Percentiles rank a stretch among this genome's conserved stretches.
phyloP scores from a whole-genome alignment of 1,140 invertebrate species.

The Drosophila gunungcola region DNA sequence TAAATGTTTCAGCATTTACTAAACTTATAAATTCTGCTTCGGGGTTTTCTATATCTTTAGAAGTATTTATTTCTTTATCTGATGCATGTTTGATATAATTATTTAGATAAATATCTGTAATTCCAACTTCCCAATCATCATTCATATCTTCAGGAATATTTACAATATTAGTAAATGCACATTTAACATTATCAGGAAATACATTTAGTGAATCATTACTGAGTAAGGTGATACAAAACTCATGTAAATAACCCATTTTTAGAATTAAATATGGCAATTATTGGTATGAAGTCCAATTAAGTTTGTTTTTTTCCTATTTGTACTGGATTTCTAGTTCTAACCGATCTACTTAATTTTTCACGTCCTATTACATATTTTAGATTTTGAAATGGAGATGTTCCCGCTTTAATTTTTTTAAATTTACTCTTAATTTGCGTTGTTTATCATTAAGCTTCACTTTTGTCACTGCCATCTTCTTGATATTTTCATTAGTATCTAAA shows the following conservation, averaged over 20 bases:
- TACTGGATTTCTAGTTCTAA: not conserved
- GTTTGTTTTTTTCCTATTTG: not conserved
- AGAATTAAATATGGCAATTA: not conserved
- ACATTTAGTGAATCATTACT: constrained; percentile 2
- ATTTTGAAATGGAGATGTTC: not conserved
- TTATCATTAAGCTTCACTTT: not conserved
- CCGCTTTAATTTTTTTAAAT: not conserved
- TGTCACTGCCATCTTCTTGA: not conserved
- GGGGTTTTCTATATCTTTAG: not conserved
- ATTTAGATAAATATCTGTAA: not conserved
- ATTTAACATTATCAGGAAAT: too few species aligned
- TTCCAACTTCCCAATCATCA: not conserved
- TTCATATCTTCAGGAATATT: too few species aligned
- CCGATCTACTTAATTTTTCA: not conserved
- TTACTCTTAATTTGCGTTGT: not conserved
- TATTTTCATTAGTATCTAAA: not conserved
- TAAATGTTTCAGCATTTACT: not conserved
- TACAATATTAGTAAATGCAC: too few species aligned
- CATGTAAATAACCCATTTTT: not conserved
- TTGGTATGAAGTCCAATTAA: not conserved
- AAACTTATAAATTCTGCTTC: not conserved
- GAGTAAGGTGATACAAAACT: not conserved
- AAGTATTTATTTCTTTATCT: not conserved
- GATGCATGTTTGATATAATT: not conserved
- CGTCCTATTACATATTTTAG: not conserved